Conservation (phyloP, 2,797 vertebrate species). For the Nannoperca obscura region DNA sequence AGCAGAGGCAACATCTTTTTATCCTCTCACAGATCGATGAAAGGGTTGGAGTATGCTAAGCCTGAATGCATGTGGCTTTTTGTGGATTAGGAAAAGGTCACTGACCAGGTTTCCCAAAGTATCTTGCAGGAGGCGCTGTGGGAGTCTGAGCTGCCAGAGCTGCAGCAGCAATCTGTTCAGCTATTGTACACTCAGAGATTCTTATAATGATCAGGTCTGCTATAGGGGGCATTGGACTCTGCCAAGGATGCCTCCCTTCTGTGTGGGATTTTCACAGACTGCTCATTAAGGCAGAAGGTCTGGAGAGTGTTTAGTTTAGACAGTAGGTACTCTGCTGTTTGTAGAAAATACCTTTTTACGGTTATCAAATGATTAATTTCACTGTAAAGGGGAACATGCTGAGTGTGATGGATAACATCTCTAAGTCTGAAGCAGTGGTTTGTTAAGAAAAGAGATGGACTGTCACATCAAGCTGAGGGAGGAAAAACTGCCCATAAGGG, state of each 20-base stretch:
- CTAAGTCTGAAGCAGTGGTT: background rate
- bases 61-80: conserved; percentile 12
- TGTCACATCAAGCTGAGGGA: background rate
- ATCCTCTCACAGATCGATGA: conserved; percentile 2
- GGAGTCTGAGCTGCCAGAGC: conserved; percentile 14
- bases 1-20: conserved; percentile 27
- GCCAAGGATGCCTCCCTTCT: conserved; percentile 25
- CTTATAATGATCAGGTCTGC: conserved; percentile 33
- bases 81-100: conserved; percentile 47
- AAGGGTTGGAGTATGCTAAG: conserved; percentile 15
- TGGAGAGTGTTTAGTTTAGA: conserved; percentile 29
- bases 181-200: conserved; percentile 13
- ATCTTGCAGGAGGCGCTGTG: conserved; percentile 11
- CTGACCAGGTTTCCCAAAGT: conserved; percentile 9
- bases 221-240: conserved; percentile 19
- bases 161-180: conserved; percentile 21
- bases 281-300: conserved; percentile 34
- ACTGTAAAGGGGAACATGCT: background rate
- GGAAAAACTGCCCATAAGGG: background rate
- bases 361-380: background rate
- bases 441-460: conserved; percentile 3
- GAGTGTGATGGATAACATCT: background rate
- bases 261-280: conserved; percentile 35
- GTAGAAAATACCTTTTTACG: conserved; percentile 17
- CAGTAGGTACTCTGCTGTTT: conserved; percentile 4